Evolutionary conservation across 1,140 invertebrate species (phyloP).

Genomic region (Myzus persicae): DNA sequence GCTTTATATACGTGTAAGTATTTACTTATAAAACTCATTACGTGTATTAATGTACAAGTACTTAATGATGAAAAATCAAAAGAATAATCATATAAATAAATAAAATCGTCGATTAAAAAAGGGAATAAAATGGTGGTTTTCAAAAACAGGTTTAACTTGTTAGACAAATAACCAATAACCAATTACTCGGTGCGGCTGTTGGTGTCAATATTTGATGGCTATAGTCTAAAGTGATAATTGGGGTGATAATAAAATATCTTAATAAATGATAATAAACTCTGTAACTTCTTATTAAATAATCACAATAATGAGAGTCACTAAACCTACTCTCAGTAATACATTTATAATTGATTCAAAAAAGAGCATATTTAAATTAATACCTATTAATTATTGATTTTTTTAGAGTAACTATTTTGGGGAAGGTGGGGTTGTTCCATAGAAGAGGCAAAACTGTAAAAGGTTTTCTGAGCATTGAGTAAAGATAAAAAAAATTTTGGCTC

Average conservation of each 20-base stretch:
- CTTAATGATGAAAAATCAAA: neutral
- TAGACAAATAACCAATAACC: neutral
- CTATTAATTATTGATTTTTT: neutral
- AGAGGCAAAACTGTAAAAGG: no score
- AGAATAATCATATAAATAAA: neutral
- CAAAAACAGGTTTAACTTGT: slow-evolving; percentile 8
- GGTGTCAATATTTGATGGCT: neutral
- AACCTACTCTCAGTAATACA: neutral
- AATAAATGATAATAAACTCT: neutral
- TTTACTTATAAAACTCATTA: neutral
- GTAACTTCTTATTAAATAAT: neutral
- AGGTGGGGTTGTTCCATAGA: no score
- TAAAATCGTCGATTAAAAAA: neutral
- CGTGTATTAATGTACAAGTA: neutral
- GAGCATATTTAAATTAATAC: neutral
- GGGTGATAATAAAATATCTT: neutral
- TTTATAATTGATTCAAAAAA: neutral
- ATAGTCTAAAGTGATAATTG: neutral
- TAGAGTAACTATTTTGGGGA: no score
- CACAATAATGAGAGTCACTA: neutral
- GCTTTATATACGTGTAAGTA: no score
- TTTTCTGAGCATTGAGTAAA: no score
- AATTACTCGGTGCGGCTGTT: neutral
- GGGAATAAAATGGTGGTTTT: neutral
- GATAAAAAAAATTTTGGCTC: no score